Evolutionary conservation across 2,113 vertebrate genomes (phyloP), one percentile per base, ranked within the genome.

Genomic region (Chaetodon trifascialis): DNA sequence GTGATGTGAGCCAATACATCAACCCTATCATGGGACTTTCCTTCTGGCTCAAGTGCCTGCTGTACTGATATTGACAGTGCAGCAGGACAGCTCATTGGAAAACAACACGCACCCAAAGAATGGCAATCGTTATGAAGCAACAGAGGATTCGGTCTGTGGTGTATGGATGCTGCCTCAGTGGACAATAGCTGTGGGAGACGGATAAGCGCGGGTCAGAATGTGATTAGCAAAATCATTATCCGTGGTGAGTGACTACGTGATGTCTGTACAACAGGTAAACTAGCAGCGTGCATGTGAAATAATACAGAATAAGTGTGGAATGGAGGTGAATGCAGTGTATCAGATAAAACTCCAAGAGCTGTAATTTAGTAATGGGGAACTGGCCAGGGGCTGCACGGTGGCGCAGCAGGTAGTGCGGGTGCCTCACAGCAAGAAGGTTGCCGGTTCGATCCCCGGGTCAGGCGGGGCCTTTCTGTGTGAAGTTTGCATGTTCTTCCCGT

Each of bases 1-100:
- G 10, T 74, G 58, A 74, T 49, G 34, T 67, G 51, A 74, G 51
- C n/a, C 54, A 19, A 75, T 79, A 63, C 23, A 72, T 80, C 55
- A 80, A 9, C 2, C 7, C 17, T 47, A 10, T 63, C 40, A 40
- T 55, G 67, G 67, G 77, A 88, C 65, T 75, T 74, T 51, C 30
- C 67, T 49, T 36, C 38, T 60, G n/a, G 62, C 44, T 69, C 60
- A 51, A 64, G 21, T 38, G 73, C 12, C 60, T 11, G 58, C 58
- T 30, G 69, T 34, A 38, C 40, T 69, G 34, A 82, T 77, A 76
- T 77, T 63, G 68, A 65, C 60, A 36, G 62, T 3, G 11, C 56
- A 56, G 73, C 54, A 4, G 30, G n/a, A 52, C 1, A 17, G 16
- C 44, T 78, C 64, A 58, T 64, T 85, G 52, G 75, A 38, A 73